Evolutionary conservation across 2,888 invertebrate genomes (phyloP), one percentile per base, ranked within the genome.

Genomic region (Agrotis puta): DNA sequence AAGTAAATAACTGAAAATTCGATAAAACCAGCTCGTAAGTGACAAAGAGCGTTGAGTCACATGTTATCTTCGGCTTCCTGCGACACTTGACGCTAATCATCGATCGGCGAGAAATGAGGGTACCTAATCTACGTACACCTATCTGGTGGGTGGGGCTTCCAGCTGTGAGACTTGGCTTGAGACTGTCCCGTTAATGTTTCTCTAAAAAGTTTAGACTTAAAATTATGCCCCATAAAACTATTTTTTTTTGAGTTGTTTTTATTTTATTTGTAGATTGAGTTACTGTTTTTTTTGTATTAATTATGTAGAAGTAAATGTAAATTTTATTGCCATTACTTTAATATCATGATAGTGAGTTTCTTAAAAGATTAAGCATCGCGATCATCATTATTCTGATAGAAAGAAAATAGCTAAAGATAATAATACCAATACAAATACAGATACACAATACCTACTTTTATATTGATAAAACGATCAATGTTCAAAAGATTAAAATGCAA

Each of bases 91-190:
- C 82, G 80, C 80, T 84, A 85, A 89, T 88, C 88, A 85, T 88
- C 88, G 88, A 90, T 91, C 86, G 81, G 43, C 65, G 85, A 88
- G 90, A 89, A 91, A 91, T 91, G 91, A 88, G 91, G 90, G 88
- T 90, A 88, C 87, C 81, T 85, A 85, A 84, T 83, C 83, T 85
- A 82, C 66, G 70, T 79, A 72, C 73, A 77, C 79, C 74, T 83
- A 85, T 85, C 86, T 71, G 74, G 24, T 82, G 64, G 74, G 74
- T 82, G 64, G 74, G 77, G 81, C 73, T 53, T 20, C 74, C 73
- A 79, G 63, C 62, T 58, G 53, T 9, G 24, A 71, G 53, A 27
- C 20, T n/a, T 39, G 47, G n/a, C 6, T 51, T 39, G 56, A 69
- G 73, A 76, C 66, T 68, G 58, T 72, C 70, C 66, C 66, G 57